Base-by-base conservation (phyloP, 2,797 vertebrate genomes). In the Gobionotothen gibberifrons region DNA sequence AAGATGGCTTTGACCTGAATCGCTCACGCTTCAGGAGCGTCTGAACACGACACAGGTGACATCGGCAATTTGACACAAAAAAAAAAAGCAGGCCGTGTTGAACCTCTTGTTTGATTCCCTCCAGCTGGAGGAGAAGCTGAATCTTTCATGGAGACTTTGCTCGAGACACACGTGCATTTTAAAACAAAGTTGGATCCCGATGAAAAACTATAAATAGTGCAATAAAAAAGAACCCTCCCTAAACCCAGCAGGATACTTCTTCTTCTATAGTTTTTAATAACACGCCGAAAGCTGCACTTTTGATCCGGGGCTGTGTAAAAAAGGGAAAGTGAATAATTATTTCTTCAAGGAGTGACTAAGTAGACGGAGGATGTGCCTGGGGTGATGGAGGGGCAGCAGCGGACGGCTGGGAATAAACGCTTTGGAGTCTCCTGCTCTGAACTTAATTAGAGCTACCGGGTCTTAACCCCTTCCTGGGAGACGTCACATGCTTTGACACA, bases 261-360 rank as follows among this genome's bases (percentile, higher is more conserved):
- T 79, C 61, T 69, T 65, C 65, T 61, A 66, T 69, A 80, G 84
- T 68, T 90, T 88, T 90, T 84, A 91, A 87, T 85, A 85, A 90
- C 87, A 69, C 2, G 68, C 72, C 78, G 85, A 90, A 89, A 84
- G 80, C 85, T 63, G 76, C 65, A 79, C 83, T 83, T 91, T 83
- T 88, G 80, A 89, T 91, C 85, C 32, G 3, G 4, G 64, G 62
- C 67, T 75, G 44, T 77, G 69, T 72, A 78, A 71, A 67, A 67
- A 88, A 85, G 66, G 54, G 77, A 85, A 89, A 90, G 68, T 72
- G 61, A 89, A 87, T 90, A 83, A 87, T 89, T 83, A 89, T 87
- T 91, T 90, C 79, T 87, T 89, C 76, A 89, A 88, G 86, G 82
- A 85, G 84, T 53, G 56, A 85, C 49, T 85, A 79, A 92, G 87